Evolutionary conservation across 2,888 invertebrate species (phyloP).

Genomic region (Pristionchus maxplancki): DNA sequence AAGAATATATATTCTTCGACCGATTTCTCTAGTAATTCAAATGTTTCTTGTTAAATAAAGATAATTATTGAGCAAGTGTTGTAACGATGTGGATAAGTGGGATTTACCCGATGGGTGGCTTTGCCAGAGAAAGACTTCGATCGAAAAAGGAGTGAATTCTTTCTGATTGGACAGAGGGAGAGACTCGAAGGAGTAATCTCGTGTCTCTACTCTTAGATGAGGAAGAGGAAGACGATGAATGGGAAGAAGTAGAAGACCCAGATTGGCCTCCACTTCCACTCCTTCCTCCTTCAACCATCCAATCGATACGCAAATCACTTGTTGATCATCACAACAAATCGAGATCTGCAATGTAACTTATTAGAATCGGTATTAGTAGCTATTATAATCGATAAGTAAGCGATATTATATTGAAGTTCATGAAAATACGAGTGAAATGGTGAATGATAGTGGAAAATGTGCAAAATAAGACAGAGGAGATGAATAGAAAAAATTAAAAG

Average conservation of each 20-base stretch:
- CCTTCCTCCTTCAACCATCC: slow-evolving; percentile 17
- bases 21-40: not conserved
- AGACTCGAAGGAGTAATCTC: not conserved
- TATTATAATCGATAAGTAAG: not conserved
- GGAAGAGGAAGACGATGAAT: slow-evolving; percentile 21
- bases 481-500: not conserved
- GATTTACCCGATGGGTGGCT: slow-evolving; percentile 14
- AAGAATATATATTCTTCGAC: not conserved
- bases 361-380: too few species aligned
- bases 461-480: not conserved
- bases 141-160: slow-evolving; percentile 30
- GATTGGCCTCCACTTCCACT: not conserved
- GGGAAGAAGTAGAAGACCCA: slow-evolving; percentile 19
- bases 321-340: slow-evolving; percentile 8
- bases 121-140: not conserved
- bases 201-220: not conserved
- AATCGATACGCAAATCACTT: slow-evolving; percentile 33
- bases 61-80: not conserved
- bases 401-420: not conserved
- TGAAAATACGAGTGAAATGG: not conserved
- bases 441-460: not conserved
- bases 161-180: not conserved
- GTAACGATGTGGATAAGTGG: not conserved
- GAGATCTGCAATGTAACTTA: not conserved
- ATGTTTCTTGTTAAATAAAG: not conserved